Evolutionary conservation across 2,797 vertebrate genomes (phyloP), one percentile per base, ranked within the genome.

Genomic region (Chaenodraco wilsoni): DNA sequence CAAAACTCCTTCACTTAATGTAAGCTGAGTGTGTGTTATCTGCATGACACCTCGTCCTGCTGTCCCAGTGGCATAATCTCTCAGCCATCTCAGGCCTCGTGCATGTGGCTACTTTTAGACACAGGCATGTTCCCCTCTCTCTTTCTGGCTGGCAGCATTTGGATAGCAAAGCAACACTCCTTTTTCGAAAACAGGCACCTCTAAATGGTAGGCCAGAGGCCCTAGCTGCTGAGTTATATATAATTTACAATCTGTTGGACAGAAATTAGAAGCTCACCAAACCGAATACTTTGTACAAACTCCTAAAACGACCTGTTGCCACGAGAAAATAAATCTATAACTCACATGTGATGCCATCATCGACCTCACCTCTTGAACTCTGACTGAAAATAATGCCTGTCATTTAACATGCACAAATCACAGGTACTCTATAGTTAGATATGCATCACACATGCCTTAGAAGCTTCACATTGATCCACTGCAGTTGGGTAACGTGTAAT

Each of bases 61-160:
- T 27, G 57, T 54, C 19, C 69, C 67, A 11, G 72, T 41, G 33
- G 45, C 60, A 71, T 85, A 74, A 84, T 81, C 79, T 43, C 52
- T 79, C 57, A 66, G 70, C 49, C 56, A 84, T 83, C 52, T 69
- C 43, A 50, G 71, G 79, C 68, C 61, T 76, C 48, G 66, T 14
- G 9, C 59, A 67, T 43, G 51, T 60, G 43, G 69, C 78, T 82
- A 80, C 81, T 82, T 87, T 82, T 82, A 84, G 79, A 82, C 66
- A 51, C 71, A 67, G 69, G 71, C 61, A 77, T 81, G 76, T 69
- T 16, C 50, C 61, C 73, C 58, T 62, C 69, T 70, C 65, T 62
- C 52, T 70, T 57, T 70, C 64, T 44, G 46, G 43, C 59, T 69
- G 61, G 46, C 41, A 66, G 41, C 78, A 65, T 76, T 82, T 72